Percentiles rank a stretch among this genome's conserved stretches.
These are phyloP conservation scores for Sitta carolinensis DNA, from an alignment of 2,797 vertebrate species.

Conservation along the genomic window DNA sequence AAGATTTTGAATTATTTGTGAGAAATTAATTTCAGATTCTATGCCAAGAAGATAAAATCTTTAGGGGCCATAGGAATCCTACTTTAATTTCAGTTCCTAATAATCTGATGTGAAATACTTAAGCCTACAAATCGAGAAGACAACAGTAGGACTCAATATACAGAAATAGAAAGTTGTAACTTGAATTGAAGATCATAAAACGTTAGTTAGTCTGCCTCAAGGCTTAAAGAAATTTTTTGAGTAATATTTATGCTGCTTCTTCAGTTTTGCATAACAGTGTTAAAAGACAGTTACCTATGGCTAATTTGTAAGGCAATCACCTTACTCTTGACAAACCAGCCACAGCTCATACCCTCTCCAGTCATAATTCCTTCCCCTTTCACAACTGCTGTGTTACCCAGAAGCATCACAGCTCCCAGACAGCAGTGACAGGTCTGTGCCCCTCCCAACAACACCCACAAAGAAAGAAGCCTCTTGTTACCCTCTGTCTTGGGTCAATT, in stretches of 20 bases:
- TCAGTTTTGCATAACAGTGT: background rate
- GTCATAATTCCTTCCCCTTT: background rate
- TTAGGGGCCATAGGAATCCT: background rate
- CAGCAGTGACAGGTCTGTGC: background rate
- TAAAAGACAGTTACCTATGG: background rate
- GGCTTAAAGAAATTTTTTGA: background rate
- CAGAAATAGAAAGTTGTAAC: background rate
- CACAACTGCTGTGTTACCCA: background rate
- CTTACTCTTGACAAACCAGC: background rate
- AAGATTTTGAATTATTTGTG: background rate
- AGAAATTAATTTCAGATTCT: background rate
- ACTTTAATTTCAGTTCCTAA: background rate
- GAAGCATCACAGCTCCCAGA: background rate
- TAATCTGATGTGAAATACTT: background rate
- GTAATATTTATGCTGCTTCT: background rate
- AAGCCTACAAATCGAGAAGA: background rate
- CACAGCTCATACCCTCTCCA: background rate
- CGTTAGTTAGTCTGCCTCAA: background rate
- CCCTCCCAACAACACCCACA: background rate
- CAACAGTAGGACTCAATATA: background rate
- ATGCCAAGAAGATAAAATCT: background rate
- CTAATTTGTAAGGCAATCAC: background rate
- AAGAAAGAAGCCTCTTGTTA: background rate
- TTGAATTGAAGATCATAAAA: background rate
- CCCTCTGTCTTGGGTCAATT: background rate